phyloP scores from a whole-genome alignment of 2,888 invertebrate genomes.

The Adelphocoris suturalis region DNA sequence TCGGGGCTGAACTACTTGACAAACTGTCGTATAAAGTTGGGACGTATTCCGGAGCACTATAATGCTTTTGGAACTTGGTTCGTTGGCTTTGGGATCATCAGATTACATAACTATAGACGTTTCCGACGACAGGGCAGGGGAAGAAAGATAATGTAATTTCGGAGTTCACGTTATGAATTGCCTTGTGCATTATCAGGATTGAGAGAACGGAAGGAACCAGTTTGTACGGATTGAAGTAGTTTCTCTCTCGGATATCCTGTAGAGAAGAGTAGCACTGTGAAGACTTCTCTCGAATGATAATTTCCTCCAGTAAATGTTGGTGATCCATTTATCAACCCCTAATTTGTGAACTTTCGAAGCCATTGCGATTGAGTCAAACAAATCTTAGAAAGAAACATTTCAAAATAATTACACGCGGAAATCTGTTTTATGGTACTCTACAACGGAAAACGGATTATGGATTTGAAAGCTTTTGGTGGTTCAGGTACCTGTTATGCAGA shows the following conservation, averaged over 20 bases:
- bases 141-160: neutral
- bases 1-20: conserved; percentile 48
- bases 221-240: too few species aligned
- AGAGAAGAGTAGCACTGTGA: neutral
- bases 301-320: too few species aligned
- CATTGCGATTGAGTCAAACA: too few species aligned
- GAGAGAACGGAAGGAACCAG: neutral
- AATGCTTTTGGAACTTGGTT: conserved; percentile 10
- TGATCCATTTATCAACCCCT: too few species aligned
- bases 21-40: conserved; percentile 49
- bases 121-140: neutral
- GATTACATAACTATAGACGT: neutral
- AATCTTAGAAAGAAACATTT: too few species aligned
- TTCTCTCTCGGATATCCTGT: neutral
- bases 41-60: neutral
- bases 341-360: too few species aligned
- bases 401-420: too few species aligned
- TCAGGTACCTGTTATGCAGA: too few species aligned
- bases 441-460: too few species aligned
- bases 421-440: too few species aligned
- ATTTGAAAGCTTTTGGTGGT: too few species aligned
- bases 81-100: conserved; percentile 21
- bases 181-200: neutral
- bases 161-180: neutral
- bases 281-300: neutral